A percentile compares a stretch with the other conserved stretches of the same genome.
phyloP scores from a whole-genome alignment of 2,113 vertebrate species.

The Lutjanus erythropterus region DNA sequence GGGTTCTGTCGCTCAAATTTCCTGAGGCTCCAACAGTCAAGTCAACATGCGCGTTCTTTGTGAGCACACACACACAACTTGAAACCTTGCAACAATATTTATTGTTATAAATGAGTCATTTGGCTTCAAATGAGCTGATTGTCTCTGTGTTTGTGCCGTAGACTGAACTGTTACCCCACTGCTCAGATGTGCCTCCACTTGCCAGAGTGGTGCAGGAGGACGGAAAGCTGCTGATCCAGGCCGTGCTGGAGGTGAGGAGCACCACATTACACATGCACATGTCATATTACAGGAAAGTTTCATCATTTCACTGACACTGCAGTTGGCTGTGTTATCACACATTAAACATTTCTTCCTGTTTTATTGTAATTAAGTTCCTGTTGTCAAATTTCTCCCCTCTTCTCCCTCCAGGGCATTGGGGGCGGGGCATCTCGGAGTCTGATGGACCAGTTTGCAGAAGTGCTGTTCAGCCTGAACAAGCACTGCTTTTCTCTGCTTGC shows the following conservation, averaged over 20 bases:
- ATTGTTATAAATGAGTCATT: neutral
- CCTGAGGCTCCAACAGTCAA: conserved; percentile 98
- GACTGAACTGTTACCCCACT: conserved; percentile 96
- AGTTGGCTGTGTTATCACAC: conserved; percentile 7
- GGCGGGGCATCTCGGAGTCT: conserved; percentile 96
- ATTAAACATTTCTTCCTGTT: conserved; percentile 4
- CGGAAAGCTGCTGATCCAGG: conserved; percentile 92
- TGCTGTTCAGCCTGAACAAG: conserved; percentile 96
- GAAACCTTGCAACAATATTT: neutral
- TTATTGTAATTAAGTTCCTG: conserved; percentile 22
- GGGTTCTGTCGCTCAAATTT: conserved; percentile 97
- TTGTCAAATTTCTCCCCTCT: neutral
- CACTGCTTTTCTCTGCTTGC: conserved; percentile 95
- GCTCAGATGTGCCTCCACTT: conserved; percentile 91
- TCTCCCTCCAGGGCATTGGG: conserved; percentile 89
- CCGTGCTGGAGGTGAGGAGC: conserved; percentile 92
- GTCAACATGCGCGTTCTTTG: conserved; percentile 96
- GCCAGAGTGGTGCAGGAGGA: conserved; percentile 94
- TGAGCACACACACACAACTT: conserved; percentile 84
- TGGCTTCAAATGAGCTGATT: conserved; percentile 1
- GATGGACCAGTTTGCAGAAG: conserved; percentile 98
- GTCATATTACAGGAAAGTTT: neutral
- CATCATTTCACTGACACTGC: neutral
- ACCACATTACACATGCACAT: neutral
- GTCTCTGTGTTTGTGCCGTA: conserved; percentile 69